phyloP scores from a whole-genome alignment of 1,140 invertebrate species.

The Callitettix versicolor region DNA sequence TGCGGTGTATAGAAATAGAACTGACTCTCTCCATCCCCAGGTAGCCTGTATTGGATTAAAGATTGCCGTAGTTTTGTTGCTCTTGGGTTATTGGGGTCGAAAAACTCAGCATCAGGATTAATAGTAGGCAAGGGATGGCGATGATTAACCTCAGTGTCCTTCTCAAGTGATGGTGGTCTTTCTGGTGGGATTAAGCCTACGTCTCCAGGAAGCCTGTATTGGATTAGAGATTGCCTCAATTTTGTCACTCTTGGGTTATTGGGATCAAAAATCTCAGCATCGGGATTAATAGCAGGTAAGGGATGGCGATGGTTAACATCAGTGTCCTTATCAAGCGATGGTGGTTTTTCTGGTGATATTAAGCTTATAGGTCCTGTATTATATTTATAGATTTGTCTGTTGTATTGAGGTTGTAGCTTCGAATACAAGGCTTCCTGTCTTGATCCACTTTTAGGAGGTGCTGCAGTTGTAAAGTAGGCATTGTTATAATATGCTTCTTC shows the following conservation, averaged over 20 bases:
- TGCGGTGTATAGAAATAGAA: conserved; percentile 68
- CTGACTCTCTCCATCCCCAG: conserved; percentile 53
- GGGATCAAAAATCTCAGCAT: conserved; percentile 39
- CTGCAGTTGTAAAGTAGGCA: not conserved
- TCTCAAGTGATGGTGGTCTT: too few relatives aligned
- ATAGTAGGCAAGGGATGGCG: conserved; percentile 37
- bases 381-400: not conserved
- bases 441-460: too few relatives aligned
- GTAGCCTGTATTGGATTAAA: conserved; percentile 43
- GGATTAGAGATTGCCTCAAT: conserved; percentile 33
- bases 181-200: too few relatives aligned
- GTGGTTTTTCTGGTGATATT: conserved; percentile 20
- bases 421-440: not conserved
- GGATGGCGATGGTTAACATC: conserved; percentile 41
- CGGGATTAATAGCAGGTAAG: conserved; percentile 39
- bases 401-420: not conserved
- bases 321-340: conserved; percentile 35
- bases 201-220: conserved; percentile 53
- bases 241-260: conserved; percentile 28
- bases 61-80: conserved; percentile 35
- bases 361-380: not conserved
- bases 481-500: not conserved
- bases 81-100: conserved; percentile 28
- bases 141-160: conserved; percentile 42
- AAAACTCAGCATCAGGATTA: conserved; percentile 43